These are phyloP conservation scores for Threskiornis aethiopicus DNA, from an alignment of 2,797 vertebrate genomes.

Conservation along the genomic window DNA sequence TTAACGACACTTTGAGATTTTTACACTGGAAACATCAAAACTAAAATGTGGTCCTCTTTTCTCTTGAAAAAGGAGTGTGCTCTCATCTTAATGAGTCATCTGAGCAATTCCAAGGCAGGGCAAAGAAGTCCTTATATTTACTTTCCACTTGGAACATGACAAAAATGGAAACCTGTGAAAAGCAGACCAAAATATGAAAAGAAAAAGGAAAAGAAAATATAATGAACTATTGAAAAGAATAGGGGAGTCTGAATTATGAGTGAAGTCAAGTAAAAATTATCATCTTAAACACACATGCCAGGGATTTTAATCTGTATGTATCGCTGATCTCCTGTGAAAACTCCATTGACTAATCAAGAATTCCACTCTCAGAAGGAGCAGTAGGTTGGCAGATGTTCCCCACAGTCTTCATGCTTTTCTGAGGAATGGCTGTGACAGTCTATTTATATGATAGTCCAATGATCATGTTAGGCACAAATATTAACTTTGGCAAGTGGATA, in stretches of 20 bases:
- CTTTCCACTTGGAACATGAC: neutral
- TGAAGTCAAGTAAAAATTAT: neutral
- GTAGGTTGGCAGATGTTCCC: neutral
- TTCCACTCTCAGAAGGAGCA: neutral
- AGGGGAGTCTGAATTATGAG: neutral
- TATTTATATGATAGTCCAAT: neutral
- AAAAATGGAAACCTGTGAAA: neutral
- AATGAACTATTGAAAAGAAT: neutral
- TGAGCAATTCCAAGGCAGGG: neutral
- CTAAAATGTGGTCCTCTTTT: neutral
- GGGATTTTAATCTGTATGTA: neutral
- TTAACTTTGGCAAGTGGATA: neutral
- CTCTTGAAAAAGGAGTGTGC: neutral
- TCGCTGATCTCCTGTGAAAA: neutral
- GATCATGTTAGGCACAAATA: neutral
- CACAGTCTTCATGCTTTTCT: neutral
- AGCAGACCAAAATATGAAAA: neutral
- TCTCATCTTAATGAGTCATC: neutral
- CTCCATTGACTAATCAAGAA: neutral
- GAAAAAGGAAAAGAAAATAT: neutral
- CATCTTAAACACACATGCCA: neutral
- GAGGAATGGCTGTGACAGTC: neutral
- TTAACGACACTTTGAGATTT: slow-evolving; percentile 25
- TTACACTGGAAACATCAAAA: neutral
- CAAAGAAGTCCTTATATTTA: neutral